Conservation (phyloP, 2,113 vertebrate genomes). For the Notarius lentiginosus region DNA sequence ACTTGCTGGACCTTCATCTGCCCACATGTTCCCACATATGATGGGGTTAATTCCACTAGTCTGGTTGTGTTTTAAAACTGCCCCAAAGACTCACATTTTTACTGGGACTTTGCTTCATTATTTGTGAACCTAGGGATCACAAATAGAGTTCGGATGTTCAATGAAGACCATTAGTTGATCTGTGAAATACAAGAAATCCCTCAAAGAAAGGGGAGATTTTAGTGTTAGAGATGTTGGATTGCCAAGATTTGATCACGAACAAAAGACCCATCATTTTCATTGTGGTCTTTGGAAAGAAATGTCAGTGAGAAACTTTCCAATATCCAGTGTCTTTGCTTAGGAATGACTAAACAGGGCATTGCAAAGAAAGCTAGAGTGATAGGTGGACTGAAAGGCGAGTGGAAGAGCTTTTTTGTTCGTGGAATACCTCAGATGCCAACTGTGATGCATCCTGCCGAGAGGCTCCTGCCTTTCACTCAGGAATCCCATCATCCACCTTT, state of each 20-base stretch:
- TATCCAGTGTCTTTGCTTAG: constrained; percentile 9
- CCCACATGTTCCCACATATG: constrained; percentile 70
- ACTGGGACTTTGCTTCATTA: constrained; percentile 21
- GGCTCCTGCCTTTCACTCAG: constrained; percentile 35
- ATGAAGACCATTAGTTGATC: constrained; percentile 9
- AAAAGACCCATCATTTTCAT: constrained; percentile 18
- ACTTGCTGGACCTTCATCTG: constrained; percentile 80
- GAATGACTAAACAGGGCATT: neutral
- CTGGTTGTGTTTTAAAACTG: constrained; percentile 65
- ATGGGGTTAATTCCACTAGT: constrained; percentile 74
- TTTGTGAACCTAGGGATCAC: neutral
- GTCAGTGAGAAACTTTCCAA: neutral
- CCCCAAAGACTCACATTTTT: constrained; percentile 44
- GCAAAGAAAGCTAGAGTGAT: constrained; percentile 11
- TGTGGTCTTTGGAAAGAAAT: constrained; percentile 2
- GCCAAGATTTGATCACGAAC: neutral
- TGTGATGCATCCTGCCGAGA: constrained; percentile 35
- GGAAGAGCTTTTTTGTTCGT: constrained; percentile 35
- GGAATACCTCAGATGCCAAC: constrained; percentile 43
- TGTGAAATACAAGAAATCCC: neutral
- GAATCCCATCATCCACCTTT: constrained; percentile 36
- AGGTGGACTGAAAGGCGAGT: constrained; percentile 16
- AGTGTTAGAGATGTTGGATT: constrained; percentile 4
- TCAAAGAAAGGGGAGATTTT: neutral
- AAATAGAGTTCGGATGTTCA: constrained; percentile 1